These are phyloP conservation scores for Iselma pallidipennis DNA, from an alignment of 2,888 invertebrate genomes.

Conservation along the genomic window DNA sequence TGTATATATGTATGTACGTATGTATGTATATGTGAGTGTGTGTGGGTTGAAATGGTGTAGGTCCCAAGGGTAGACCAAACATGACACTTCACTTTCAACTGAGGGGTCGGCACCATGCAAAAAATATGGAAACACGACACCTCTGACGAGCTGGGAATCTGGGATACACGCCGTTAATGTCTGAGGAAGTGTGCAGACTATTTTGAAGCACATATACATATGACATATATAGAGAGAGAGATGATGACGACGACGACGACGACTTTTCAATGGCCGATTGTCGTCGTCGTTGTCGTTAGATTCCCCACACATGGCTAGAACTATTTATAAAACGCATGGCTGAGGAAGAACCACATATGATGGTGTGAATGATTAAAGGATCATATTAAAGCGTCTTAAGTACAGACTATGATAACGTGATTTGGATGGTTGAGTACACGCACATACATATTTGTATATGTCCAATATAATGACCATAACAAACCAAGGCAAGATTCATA, in stretches of 20 bases:
- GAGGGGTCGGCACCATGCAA: conserved; percentile 45
- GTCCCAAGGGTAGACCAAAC: conserved; percentile 51
- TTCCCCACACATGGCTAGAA: not conserved
- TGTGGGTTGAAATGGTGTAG: conserved; percentile 36
- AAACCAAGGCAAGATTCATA: not conserved
- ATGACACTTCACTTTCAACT: conserved; percentile 56
- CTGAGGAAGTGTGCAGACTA: conserved; percentile 2
- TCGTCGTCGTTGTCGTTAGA: not conserved
- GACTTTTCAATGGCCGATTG: conserved; percentile 9
- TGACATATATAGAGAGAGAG: not conserved
- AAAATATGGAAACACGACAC: conserved; percentile 53
- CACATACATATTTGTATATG: too few species aligned
- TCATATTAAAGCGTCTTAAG: not conserved
- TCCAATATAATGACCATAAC: too few species aligned
- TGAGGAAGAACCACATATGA: not conserved
- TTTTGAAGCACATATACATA: conserved; percentile 1
- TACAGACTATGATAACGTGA: not conserved
- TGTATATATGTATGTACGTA: conserved; percentile 12
- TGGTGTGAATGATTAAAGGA: not conserved
- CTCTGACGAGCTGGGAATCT: conserved; percentile 35
- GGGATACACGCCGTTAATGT: conserved; percentile 5
- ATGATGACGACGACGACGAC: conserved; percentile 5
- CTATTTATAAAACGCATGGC: not conserved
- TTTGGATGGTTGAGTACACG: not conserved
- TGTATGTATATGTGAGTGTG: conserved; percentile 12